A percentile compares a stretch with the other conserved stretches of the same genome.
These are phyloP conservation scores for Selene dorsalis DNA, from an alignment of 2,797 vertebrate species.

Conservation along the genomic window DNA sequence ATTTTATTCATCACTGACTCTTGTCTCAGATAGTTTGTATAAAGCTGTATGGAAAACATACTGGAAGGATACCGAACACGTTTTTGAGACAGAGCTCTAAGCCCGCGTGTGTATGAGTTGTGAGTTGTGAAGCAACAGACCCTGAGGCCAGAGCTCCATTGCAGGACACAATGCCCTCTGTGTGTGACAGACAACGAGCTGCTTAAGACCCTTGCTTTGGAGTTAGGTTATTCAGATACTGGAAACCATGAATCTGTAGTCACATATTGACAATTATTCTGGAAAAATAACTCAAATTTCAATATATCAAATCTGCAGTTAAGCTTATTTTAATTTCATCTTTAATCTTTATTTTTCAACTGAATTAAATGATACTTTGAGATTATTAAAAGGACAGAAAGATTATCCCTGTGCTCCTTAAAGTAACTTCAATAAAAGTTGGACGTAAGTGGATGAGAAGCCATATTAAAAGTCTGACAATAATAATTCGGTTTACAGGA, in stretches of 20 bases:
- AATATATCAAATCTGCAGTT: not conserved
- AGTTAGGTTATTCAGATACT: conserved; percentile 26
- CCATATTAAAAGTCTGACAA: not conserved
- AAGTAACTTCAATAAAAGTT: not conserved
- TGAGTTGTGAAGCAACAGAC: conserved; percentile 50
- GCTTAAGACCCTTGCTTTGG: conserved; percentile 26
- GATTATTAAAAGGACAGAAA: not conserved
- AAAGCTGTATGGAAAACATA: conserved; percentile 31
- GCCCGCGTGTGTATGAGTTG: conserved; percentile 52
- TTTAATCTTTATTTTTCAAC: not conserved
- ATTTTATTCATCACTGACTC: conserved; percentile 34
- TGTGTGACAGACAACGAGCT: conserved; percentile 52
- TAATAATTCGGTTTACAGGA: not conserved
- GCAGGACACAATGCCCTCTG: conserved; percentile 63
- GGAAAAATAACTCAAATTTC: not conserved
- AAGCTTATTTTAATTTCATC: not conserved
- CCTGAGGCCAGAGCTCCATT: conserved; percentile 59
- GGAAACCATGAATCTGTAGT: conserved; percentile 18
- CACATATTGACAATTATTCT: conserved; percentile 15
- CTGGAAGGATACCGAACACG: conserved; percentile 38
- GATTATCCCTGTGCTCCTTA: not conserved
- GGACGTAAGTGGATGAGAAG: not conserved
- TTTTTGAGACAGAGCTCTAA: conserved; percentile 54
- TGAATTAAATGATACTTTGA: not conserved
- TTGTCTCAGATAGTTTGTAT: conserved; percentile 29